Base-by-base conservation (phyloP, 2,797 vertebrate species). In the Scyliorhinus canicula region DNA sequence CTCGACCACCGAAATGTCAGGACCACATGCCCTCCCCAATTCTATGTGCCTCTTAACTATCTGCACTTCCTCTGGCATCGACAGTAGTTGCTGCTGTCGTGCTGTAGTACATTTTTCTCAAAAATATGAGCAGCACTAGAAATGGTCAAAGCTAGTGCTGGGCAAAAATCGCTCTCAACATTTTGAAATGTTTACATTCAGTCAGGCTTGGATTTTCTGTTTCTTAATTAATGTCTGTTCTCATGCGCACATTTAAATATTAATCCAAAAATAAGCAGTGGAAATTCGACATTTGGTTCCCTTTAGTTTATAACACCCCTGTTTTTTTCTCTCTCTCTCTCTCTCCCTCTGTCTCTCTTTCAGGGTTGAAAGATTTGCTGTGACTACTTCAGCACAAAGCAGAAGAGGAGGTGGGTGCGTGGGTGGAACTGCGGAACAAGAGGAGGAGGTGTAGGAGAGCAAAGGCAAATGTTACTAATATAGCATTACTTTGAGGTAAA, bases 391-490 rank as follows among this genome's bases (percentile, higher is more conserved):
- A 55, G 93, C 67, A 94, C 50, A 71, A 94, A 74, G 47, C 47
- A 74, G 93, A 35, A 12, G 67, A 71, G 86, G 86, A 90, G 67
- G 93, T 71, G 93, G 65, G 44, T 94, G 93, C 47, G 93, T 93
- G 93, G 93, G 93, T 16, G 67, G 93, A 94, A 94, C 65, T 94
- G 93, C 67, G 31, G 93, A 94, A 94, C 93, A 94, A 52, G 50
- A 55, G 67, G 93, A 69, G 67, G 93, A 94, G 67, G 93, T 94
- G 93, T 69, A 69, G 93, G 67, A 94, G 93, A 94, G 67, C 40
- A 94, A 94, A 71, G 93, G 93, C 93, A 94, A 94, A 94, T 74
- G 44, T 71, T 94, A 94, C 93, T n/a, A 74, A 94, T 69, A 94
- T 94, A 94, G 93, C 44, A 74, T 94, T 71, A 94, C 67, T 94